A percentile compares a stretch with the other conserved stretches of the same genome.
Conservation (phyloP, 2,113 vertebrate genomes). For the Diadophis punctatus region DNA sequence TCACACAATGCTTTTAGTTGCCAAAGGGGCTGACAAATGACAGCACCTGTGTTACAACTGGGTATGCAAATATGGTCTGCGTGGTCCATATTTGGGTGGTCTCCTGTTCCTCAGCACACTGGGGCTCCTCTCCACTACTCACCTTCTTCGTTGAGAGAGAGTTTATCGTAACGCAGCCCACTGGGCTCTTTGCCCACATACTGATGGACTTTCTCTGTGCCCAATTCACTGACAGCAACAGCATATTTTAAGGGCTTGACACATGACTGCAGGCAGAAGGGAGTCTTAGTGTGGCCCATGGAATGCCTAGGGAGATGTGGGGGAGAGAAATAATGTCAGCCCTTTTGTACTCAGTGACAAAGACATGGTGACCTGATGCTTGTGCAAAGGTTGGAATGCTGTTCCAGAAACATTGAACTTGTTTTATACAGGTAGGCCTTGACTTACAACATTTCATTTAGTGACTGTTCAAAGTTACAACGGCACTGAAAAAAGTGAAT, state of each 20-base stretch:
- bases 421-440: background rate
- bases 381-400: background rate
- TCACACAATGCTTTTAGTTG: background rate
- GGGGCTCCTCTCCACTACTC: background rate
- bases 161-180: background rate
- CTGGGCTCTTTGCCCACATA: slow-evolving; percentile 23
- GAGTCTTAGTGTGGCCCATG: slow-evolving; percentile 6
- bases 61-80: background rate
- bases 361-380: background rate
- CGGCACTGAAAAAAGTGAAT: background rate
- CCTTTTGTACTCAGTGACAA: background rate
- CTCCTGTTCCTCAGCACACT: background rate
- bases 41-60: background rate
- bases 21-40: background rate
- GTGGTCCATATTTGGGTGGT: background rate
- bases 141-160: slow-evolving; percentile 17
- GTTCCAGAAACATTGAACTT: background rate
- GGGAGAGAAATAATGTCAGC: background rate
- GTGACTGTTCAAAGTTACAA: background rate
- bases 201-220: background rate
- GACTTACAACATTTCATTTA: background rate
- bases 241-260: slow-evolving; percentile 18
- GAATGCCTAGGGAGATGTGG: background rate
- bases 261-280: slow-evolving; percentile 8
- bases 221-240: background rate